phyloP scores from a whole-genome alignment of 2,888 invertebrate species.

The Dexiosoma caninum region DNA sequence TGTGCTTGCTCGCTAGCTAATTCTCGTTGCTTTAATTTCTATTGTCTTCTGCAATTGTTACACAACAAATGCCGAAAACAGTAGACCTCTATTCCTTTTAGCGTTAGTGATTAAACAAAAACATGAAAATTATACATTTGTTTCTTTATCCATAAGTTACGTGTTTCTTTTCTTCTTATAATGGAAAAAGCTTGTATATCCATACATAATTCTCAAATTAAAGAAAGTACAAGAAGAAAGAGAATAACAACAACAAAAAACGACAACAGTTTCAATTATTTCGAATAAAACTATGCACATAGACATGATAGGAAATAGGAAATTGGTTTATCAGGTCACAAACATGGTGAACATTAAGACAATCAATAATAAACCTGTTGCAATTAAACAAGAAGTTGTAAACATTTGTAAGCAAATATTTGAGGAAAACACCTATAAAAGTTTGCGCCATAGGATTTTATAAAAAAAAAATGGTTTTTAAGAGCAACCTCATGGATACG shows the following conservation, averaged over 20 bases:
- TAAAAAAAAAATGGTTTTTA: too few relatives aligned
- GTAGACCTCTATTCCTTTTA: background rate
- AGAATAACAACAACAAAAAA: constrained; percentile 1
- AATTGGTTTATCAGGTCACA: constrained; percentile 58
- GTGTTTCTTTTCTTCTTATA: background rate
- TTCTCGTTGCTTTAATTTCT: too few relatives aligned
- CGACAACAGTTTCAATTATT: constrained; percentile 27
- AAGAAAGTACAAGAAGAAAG: background rate
- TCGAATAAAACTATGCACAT: constrained; percentile 3
- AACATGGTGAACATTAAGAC: constrained; percentile 15
- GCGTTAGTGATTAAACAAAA: background rate
- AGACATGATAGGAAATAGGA: constrained; percentile 37
- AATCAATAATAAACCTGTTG: constrained; percentile 29
- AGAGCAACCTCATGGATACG: too few relatives aligned
- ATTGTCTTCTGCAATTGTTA: too few relatives aligned
- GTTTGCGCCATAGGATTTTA: background rate
- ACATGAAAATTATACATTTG: background rate
- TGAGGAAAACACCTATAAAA: background rate
- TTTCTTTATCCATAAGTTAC: constrained; percentile 22
- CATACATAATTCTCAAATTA: background rate
- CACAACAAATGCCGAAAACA: background rate
- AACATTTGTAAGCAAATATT: background rate
- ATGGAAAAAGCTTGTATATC: constrained; percentile 5
- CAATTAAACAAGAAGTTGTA: constrained; percentile 2
- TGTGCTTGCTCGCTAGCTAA: too few relatives aligned